These are phyloP conservation scores for Idaea biselata DNA, from an alignment of 2,888 invertebrate species.

Conservation along the genomic window DNA sequence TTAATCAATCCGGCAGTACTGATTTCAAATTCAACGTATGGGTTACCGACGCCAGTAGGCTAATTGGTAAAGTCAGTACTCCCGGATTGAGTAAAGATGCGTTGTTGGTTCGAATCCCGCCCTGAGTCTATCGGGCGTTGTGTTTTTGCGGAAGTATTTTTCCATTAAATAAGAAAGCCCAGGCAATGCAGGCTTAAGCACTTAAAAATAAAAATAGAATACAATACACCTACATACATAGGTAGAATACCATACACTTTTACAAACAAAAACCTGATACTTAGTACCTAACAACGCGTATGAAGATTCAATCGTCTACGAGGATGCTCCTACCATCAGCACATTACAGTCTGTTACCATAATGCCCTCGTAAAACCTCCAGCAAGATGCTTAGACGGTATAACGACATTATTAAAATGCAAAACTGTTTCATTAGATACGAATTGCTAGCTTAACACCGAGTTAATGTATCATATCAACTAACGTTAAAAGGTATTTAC, in stretches of 20 bases:
- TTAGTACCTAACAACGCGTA: not conserved
- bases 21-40: too few species aligned
- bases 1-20: too few species aligned
- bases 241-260: not conserved
- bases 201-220: not conserved
- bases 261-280: not conserved
- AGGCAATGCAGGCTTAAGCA: not conserved
- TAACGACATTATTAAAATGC: conserved; percentile 56
- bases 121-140: too few species aligned
- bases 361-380: conserved; percentile 18
- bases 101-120: too few species aligned
- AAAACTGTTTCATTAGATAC: conserved; percentile 44
- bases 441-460: conserved; percentile 49
- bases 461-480: conserved; percentile 31
- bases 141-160: too few species aligned
- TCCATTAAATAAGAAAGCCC: too few species aligned
- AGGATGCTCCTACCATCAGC: conserved; percentile 5
- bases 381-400: conserved; percentile 36
- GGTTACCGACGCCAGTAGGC: too few species aligned
- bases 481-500: conserved; percentile 11
- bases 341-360: conserved; percentile 13
- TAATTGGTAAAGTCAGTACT: too few species aligned
- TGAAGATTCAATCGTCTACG: conserved; percentile 2
- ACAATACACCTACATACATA: not conserved
- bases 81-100: too few species aligned